phyloP scores from a whole-genome alignment of 2,113 vertebrate species.

The Corvus moneduloides region DNA sequence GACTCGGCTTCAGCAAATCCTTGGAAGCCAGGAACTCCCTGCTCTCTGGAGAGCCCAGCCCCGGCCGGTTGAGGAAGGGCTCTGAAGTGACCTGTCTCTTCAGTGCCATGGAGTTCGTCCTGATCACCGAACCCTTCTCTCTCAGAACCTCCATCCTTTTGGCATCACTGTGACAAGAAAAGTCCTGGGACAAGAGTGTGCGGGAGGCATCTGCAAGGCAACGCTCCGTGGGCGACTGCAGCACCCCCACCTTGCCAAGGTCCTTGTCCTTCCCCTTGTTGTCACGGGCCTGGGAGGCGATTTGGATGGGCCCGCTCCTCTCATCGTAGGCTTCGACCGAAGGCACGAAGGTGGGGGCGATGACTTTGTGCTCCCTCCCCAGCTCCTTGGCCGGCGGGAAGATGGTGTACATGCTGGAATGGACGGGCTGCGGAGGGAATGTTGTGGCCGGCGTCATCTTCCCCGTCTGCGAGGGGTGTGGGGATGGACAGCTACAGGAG shows the following conservation, averaged over 20 bases:
- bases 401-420: conserved; percentile 78
- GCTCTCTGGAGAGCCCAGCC: conserved; percentile 80
- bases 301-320: conserved; percentile 89
- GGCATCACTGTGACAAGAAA: conserved; percentile 73
- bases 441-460: conserved; percentile 65
- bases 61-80: conserved; percentile 71
- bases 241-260: conserved; percentile 68
- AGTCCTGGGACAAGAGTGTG: conserved; percentile 73
- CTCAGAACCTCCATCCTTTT: conserved; percentile 76
- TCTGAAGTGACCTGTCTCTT: conserved; percentile 78
- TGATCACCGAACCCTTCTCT: conserved; percentile 91
- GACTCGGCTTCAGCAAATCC: conserved; percentile 78
- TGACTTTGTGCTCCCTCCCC: conserved; percentile 89
- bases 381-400: conserved; percentile 80
- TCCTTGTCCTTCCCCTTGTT: conserved; percentile 80
- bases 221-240: conserved; percentile 77
- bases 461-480: conserved; percentile 63
- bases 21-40: conserved; percentile 81
- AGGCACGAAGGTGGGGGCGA: conserved; percentile 94
- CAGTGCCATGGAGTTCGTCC: conserved; percentile 79
- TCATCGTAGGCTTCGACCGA: conserved; percentile 93
- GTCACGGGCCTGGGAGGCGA: conserved; percentile 91
- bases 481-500: conserved; percentile 78
- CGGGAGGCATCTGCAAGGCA: conserved; percentile 68
- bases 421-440: conserved; percentile 74